These are phyloP conservation scores for Gari tellinella DNA, from an alignment of 2,888 invertebrate genomes.

Conservation along the genomic window DNA sequence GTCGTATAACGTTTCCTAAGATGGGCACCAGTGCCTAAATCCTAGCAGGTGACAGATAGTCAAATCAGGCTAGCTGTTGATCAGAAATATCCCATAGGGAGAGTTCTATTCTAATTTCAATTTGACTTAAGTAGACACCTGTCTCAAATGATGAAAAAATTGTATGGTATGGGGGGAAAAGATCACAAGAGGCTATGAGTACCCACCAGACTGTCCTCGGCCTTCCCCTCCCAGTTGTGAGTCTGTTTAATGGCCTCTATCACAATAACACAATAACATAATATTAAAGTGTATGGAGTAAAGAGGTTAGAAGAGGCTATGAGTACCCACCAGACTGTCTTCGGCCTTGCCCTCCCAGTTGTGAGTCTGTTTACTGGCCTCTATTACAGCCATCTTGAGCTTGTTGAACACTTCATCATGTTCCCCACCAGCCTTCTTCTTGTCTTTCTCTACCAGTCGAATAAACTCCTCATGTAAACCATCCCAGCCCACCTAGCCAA, in stretches of 20 bases:
- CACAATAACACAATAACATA: too few relatives aligned
- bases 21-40: too few relatives aligned
- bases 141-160: too few relatives aligned
- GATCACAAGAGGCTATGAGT: too few relatives aligned
- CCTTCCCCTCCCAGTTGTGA: slow-evolving; percentile 97
- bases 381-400: slow-evolving; percentile 94
- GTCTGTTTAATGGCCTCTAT: slow-evolving; percentile 93
- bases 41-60: too few relatives aligned
- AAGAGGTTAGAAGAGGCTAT: not conserved
- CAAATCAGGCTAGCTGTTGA: too few relatives aligned
- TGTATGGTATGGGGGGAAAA: too few relatives aligned
- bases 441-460: slow-evolving; percentile 87
- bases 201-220: slow-evolving; percentile 87
- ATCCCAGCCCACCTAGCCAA: slow-evolving; percentile 91
- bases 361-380: slow-evolving; percentile 93
- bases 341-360: slow-evolving; percentile 95
- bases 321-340: slow-evolving; percentile 86
- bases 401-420: slow-evolving; percentile 96
- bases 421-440: slow-evolving; percentile 85
- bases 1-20: too few relatives aligned
- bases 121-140: too few relatives aligned
- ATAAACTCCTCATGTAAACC: slow-evolving; percentile 88
- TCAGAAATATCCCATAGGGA: too few relatives aligned
- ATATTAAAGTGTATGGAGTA: too few relatives aligned
- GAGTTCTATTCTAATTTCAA: too few relatives aligned